Percentiles rank a stretch among this genome's conserved stretches.
phyloP scores from a whole-genome alignment of 2,113 vertebrate genomes.

The Struthio camelus region DNA sequence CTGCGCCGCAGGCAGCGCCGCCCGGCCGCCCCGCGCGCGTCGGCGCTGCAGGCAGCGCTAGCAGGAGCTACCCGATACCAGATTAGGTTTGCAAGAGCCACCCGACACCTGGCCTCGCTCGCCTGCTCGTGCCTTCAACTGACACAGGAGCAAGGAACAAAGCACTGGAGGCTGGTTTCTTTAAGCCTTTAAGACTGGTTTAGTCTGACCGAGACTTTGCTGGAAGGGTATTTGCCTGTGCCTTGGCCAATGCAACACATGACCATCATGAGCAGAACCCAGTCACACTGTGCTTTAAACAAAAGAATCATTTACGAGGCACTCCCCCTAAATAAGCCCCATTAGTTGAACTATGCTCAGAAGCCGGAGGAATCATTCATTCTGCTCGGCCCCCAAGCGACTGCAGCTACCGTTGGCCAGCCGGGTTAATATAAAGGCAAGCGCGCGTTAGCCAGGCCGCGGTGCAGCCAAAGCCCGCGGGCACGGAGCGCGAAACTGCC shows the following conservation, averaged over 20 bases:
- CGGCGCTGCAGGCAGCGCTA: rapidly evolving
- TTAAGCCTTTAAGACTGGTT: background rate
- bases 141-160: background rate
- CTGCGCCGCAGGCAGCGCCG: rapidly evolving
- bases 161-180: rapidly evolving
- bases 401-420: rapidly evolving
- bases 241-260: background rate
- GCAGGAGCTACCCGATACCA: background rate
- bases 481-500: background rate
- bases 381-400: background rate
- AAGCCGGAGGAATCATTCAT: background rate
- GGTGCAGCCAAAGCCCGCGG: background rate
- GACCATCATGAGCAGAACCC: constrained; percentile 32
- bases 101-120: background rate
- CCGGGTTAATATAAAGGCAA: rapidly evolving
- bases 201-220: background rate
- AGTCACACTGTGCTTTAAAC: background rate
- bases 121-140: background rate
- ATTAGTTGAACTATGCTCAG: constrained; percentile 18
- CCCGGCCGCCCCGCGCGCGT: background rate
- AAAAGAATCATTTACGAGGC: constrained; percentile 61
- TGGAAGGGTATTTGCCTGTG: background rate
- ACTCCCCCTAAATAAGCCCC: background rate
- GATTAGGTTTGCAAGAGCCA: background rate
- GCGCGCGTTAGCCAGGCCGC: rapidly evolving